A percentile compares a stretch with the other conserved stretches of the same genome.
These are phyloP conservation scores for Furnarius figulus DNA, from an alignment of 2,113 vertebrate genomes.

Conservation along the genomic window DNA sequence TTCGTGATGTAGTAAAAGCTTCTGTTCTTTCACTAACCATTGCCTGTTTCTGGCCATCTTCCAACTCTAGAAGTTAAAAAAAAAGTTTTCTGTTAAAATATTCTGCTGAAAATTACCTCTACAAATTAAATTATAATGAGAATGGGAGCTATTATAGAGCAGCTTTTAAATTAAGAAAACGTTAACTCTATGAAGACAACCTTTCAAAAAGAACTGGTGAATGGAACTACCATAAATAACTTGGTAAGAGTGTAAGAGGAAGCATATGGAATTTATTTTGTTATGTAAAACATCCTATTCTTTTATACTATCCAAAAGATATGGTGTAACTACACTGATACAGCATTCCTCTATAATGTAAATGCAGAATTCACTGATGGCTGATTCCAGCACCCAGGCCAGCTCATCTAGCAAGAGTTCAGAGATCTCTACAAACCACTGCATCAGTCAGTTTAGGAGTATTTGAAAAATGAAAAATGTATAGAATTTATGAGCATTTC, in stretches of 20 bases:
- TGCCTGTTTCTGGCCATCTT: conserved; percentile 87
- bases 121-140: background rate
- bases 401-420: background rate
- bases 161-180: background rate
- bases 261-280: background rate
- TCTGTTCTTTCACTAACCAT: conserved; percentile 97
- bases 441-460: background rate
- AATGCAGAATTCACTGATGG: background rate
- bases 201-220: background rate
- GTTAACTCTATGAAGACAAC: background rate
- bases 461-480: background rate
- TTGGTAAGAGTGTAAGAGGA: background rate
- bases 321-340: background rate
- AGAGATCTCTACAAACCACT: background rate
- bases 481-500: background rate
- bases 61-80: conserved; percentile 78
- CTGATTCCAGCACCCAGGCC: conserved; percentile 35
- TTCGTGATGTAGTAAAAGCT: conserved; percentile 96
- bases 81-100: background rate
- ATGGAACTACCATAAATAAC: background rate
- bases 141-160: background rate
- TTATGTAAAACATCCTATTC: background rate
- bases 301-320: background rate
- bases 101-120: background rate
- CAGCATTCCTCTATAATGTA: background rate